Base-by-base conservation (phyloP, 2,888 invertebrate genomes). In the Acleris laterana region DNA sequence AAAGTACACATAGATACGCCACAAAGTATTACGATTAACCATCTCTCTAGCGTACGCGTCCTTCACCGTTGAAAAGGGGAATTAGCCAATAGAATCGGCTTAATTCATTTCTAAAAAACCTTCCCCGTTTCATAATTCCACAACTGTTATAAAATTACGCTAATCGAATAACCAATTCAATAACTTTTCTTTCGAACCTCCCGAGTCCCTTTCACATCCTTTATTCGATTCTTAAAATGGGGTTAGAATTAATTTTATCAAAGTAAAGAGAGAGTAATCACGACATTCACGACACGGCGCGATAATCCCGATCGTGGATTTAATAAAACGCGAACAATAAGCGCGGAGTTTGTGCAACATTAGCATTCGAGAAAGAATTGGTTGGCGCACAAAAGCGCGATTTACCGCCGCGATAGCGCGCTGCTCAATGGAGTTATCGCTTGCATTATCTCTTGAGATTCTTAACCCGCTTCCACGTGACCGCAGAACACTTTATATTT, bases 251-350 rank as follows among this genome's bases (percentile, higher is more conserved):
- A 63, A 63, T 63, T 63, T 55, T 50, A 58, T 64, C 50, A 66
- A 51, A 60, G 65, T 46, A 63, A 69, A 63, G 62, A 58, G 72
- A 59, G 57, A 64, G 66, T 59, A 62, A 63, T 53, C 63, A 44
- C 53, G 56, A 25, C 57, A 64, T 48, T 53, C 63, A 44, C 53
- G 56, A 25, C 57, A 64, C 48, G 70, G 77, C 74, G 76, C 76
- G 79, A 77, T 84, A 80, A 85, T 85, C 80, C 75, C 74, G 77
- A 84, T 83, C 83, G 82, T 79, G 78, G 77, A 84, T 82, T 82
- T 79, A 84, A 84, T 83, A 82, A 84, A 85, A 78, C 77, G 81
- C 74, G 80, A 80, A 88, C 87, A 88, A 88, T 84, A 84, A 87
- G 78, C 71, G 75, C 74, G 84, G 69, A 67, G 79, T 79, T 82